Base-by-base conservation (phyloP, 2,113 vertebrate species). In the Poeciliopsis prolifica region DNA sequence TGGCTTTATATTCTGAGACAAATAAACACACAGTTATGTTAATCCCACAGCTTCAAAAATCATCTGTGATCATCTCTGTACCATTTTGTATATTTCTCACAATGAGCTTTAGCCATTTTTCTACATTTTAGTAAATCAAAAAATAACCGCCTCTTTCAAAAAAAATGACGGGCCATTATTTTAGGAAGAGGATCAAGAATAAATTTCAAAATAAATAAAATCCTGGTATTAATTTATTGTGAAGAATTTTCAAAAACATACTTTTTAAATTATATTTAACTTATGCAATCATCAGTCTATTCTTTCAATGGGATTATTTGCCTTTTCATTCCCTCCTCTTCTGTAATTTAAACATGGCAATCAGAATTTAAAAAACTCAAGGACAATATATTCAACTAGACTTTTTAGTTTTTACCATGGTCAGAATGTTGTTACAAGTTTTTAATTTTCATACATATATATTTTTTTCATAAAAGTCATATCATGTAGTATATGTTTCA, bases 1-100 rank as follows among this genome's bases (percentile, higher is more conserved):
- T 86, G 90, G 78, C 73, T 54, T 82, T 79, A 75, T 35, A 48
- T 63, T 75, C 54, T 73, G 67, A 65, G 68, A 71, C 76, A 75
- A 87, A 80, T 74, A 67, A 74, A 69, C 73, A 78, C 37, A 44
- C 65, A 82, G 73, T 68, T 72, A 61, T 42, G 67, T 14, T 83
- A 71, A 83, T 71, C 44, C 73, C 0, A 33, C 54, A 4, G 68
- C 67, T 3, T 62, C 65, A 19, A 65, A n/a, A 24, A 58, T n/a
- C 29, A 29, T 29, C 29, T 29, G 2, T 29, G 29, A 29, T 29
- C 29, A 29, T 29, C 29, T 29, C 48, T 22, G 15, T 19, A 44
- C 48, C 4, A 54, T 22, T 54, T 24, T 37, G 35, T 11, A 37
- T 9, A 5, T 54, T 54, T 22, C 22, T 54, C 19, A 22, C 6